These are phyloP conservation scores for Invenusta paracnida DNA, from an alignment of 2,888 invertebrate genomes.

Conservation along the genomic window DNA sequence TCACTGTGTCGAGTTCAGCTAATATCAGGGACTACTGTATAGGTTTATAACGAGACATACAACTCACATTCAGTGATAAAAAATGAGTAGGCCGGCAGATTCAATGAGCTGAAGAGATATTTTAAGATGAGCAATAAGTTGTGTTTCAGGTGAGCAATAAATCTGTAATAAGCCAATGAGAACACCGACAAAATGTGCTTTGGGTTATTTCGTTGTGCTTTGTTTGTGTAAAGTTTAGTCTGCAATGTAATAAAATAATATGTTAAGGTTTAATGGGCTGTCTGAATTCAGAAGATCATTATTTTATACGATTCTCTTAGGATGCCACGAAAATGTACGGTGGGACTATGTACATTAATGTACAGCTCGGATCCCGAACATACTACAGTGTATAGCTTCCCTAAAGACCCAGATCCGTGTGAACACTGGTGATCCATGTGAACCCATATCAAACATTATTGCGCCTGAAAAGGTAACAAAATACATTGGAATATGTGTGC, in stretches of 20 bases:
- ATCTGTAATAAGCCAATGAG: neutral
- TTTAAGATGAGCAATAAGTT: no score
- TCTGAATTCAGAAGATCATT: neutral
- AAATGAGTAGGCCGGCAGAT: neutral
- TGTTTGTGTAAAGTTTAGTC: no score
- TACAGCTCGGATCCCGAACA: neutral
- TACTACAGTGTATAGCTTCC: neutral
- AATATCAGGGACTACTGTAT: no score
- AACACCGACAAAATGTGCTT: no score
- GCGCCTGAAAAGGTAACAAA: neutral
- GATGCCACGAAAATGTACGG: neutral
- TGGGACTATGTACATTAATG: neutral
- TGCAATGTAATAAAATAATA: no score
- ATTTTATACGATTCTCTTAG: neutral
- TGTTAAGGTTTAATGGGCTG: no score
- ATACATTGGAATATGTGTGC: neutral
- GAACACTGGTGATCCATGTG: neutral
- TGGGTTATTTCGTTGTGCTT: no score
- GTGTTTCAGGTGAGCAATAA: neutral
- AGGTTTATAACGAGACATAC: no score
- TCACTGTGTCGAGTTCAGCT: no score
- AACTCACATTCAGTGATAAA: neutral
- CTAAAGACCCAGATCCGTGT: neutral
- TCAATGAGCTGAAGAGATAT: no score
- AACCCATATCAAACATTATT: neutral